Conservation (phyloP, 2,113 vertebrate species). For the Gymnobelideus leadbeateri region DNA sequence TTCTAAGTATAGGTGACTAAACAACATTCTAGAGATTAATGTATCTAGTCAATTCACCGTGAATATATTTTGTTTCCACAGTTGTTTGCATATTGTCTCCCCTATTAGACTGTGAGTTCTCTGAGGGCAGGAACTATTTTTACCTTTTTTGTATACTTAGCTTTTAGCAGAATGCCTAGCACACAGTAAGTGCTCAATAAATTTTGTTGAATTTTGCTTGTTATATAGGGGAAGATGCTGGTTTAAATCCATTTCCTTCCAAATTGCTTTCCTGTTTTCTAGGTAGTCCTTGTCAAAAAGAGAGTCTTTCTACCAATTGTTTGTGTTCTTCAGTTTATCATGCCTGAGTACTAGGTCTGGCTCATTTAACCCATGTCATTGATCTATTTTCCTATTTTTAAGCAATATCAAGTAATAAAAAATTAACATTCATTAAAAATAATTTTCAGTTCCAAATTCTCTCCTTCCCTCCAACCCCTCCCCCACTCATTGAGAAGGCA, state of each 20-base stretch:
- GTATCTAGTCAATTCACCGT: neutral
- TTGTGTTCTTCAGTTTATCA: neutral
- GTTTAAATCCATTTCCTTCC: neutral
- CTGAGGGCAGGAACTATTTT: neutral
- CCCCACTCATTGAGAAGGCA: neutral
- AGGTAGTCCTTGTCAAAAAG: neutral
- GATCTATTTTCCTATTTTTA: neutral
- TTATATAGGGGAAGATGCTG: neutral
- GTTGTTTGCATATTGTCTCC: neutral
- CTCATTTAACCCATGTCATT: neutral
- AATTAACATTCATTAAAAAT: neutral
- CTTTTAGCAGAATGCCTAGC: neutral
- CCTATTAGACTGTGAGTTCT: neutral
- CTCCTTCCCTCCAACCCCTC: neutral
- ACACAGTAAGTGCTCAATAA: neutral
- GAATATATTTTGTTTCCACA: neutral
- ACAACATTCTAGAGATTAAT: neutral
- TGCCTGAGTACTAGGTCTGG: neutral
- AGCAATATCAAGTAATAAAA: neutral
- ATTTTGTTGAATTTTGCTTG: neutral
- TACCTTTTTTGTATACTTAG: neutral
- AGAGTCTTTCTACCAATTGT: neutral
- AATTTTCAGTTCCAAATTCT: neutral
- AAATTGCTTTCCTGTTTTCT: neutral
- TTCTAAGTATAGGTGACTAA: neutral